A percentile compares a stretch with the other conserved stretches of the same genome.
phyloP scores from a whole-genome alignment of 2,113 vertebrate species.

The Pedionomus torquatus region DNA sequence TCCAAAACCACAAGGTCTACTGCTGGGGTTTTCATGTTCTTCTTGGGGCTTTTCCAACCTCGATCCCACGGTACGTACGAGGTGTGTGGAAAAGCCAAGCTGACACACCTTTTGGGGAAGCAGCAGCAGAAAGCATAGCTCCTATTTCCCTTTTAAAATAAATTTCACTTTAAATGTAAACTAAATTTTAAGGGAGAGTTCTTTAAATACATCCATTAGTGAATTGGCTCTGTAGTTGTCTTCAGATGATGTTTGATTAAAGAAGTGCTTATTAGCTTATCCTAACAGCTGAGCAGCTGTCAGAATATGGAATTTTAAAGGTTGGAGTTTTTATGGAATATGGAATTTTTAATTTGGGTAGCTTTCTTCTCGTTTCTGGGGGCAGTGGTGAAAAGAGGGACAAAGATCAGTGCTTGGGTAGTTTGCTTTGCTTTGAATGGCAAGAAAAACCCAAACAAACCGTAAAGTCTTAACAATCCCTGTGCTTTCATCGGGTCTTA shows the following conservation, averaged over 20 bases:
- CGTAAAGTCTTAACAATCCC: conserved; percentile 16
- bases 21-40: neutral
- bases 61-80: neutral
- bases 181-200: neutral
- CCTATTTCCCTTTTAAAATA: neutral
- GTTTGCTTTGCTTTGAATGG: neutral
- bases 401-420: neutral
- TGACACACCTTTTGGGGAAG: neutral
- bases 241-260: neutral
- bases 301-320: neutral
- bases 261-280: neutral
- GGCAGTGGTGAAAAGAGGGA: too few relatives aligned
- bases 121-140: neutral
- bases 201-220: neutral
- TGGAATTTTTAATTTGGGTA: too few relatives aligned
- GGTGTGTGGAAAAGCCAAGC: neutral
- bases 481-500: conserved; percentile 23
- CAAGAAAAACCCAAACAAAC: conserved; percentile 52
- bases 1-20: neutral
- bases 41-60: neutral
- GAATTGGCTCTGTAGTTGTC: neutral
- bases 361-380: too few relatives aligned
- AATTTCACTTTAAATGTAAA: neutral
- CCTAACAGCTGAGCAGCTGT: neutral
- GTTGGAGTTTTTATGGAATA: too few relatives aligned